These are phyloP conservation scores for Sepiola atlantica DNA, from an alignment of 2,888 invertebrate species.

Conservation along the genomic window DNA sequence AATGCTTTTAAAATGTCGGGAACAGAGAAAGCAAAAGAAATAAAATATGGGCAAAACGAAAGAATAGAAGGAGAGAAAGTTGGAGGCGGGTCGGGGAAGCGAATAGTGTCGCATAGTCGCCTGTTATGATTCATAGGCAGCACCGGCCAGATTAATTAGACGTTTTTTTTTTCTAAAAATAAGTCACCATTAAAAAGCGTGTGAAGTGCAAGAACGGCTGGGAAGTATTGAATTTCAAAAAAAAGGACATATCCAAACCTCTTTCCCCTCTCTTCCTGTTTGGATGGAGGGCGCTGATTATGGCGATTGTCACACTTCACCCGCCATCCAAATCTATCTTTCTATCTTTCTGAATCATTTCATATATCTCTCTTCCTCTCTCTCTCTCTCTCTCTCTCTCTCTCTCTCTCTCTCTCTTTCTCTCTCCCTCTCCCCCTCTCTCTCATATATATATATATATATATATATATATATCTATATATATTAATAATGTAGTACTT, in stretches of 20 bases:
- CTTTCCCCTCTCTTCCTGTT: neutral
- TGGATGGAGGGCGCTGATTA: slow-evolving; percentile 10
- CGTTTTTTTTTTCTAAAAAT: slow-evolving; percentile 3
- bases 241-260: neutral
- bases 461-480: no score
- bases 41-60: neutral
- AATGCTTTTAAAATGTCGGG: no score
- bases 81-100: neutral
- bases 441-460: no score
- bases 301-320: neutral
- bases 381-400: no score
- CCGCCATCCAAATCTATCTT: neutral
- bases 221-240: neutral
- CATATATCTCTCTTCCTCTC: no score
- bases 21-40: neutral
- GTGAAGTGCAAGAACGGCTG: neutral
- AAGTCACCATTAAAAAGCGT: slow-evolving; percentile 5
- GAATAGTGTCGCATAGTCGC: neutral
- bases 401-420: no score
- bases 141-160: neutral
- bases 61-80: neutral
- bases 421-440: no score
- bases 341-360: neutral
- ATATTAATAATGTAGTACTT: no score
- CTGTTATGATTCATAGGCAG: neutral